Base-by-base conservation (phyloP, 2,113 vertebrate genomes). In the Scatophagus argus region DNA sequence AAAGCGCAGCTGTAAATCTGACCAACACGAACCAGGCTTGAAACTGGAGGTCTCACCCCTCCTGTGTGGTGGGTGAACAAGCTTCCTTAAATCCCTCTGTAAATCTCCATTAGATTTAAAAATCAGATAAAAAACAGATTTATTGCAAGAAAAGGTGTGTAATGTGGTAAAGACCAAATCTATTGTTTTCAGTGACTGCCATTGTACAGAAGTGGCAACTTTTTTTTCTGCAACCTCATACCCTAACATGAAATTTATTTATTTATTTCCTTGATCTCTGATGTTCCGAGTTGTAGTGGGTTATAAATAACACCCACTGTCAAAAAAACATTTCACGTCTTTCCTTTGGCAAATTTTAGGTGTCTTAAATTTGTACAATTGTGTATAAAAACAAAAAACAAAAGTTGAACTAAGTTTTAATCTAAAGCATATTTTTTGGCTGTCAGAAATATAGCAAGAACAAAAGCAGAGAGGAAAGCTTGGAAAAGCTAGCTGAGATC, bases 1-100 rank as follows among this genome's bases (percentile, higher is more conserved):
- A 77, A 66, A 68, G 79, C 74, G 13, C 25, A 79, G 88, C 77
- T 77, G 83, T 93, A 92, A 91, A 92, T 91, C 86, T 77, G 77
- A 84, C 44, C 49, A 70, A 55, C 46, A 78, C 71, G 59, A 78
- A 52, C 80, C 77, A 55, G 52, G 65, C 51, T 49, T 74, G 80
- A 70, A 73, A 84, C 67, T 21, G 61, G 17, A 65, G 65, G 68
- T 75, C 78, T 83, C 63, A 73, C 72, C 58, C 5, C 52, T 52
- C 47, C 74, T 60, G 34, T 21, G 56, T 23, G 55, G 56, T 23
- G 55, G 81, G 58, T 75, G 69, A 89, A 80, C 77, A 82, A 87
- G 79, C 68, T 52, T 43, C 62, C 36, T 61, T 80, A 79, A 90
- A 85, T 83, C 82, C 82, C 52, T 36, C 7, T 16, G 36, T 60